These are phyloP conservation scores for Cladopsammia gracilis DNA, from an alignment of 64 coral and sea anemone species.

Conservation along the genomic window DNA sequence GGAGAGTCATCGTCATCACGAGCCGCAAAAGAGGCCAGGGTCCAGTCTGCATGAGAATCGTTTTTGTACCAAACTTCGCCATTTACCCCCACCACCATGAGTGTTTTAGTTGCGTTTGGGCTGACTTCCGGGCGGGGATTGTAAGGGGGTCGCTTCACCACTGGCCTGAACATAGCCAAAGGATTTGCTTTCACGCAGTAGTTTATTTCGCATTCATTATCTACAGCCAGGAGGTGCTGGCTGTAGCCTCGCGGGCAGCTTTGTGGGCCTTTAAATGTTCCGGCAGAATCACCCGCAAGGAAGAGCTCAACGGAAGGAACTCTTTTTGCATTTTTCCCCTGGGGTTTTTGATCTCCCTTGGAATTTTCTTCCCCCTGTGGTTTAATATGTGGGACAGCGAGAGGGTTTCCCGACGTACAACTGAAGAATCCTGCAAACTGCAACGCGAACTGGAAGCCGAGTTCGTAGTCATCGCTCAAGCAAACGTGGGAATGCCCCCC, in stretches of 20 bases:
- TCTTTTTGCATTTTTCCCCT: too few relatives aligned
- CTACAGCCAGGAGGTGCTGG: too few relatives aligned
- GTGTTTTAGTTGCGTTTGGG: slow-evolving; percentile 69
- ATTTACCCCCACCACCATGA: slow-evolving; percentile 76
- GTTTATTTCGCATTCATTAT: too few relatives aligned
- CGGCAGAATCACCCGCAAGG: too few relatives aligned
- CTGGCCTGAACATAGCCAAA: background rate
- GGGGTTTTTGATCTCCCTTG: too few relatives aligned
- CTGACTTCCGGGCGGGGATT: slow-evolving; percentile 59
- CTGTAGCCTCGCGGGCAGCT: too few relatives aligned
- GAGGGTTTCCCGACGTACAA: slow-evolving; percentile 79
- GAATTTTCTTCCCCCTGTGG: background rate
- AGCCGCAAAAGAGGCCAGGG: slow-evolving; percentile 39
- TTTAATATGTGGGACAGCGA: slow-evolving; percentile 11
- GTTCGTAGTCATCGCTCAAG: slow-evolving; percentile 83
- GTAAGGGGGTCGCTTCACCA: slow-evolving; percentile 64
- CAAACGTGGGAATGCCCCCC: slow-evolving; percentile 78
- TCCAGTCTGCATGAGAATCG: slow-evolving; percentile 39
- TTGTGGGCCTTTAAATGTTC: too few relatives aligned
- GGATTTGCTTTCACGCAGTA: background rate
- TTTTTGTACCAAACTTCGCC: slow-evolving; percentile 78
- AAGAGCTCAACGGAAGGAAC: too few relatives aligned
- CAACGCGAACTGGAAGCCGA: slow-evolving; percentile 63
- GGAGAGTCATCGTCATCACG: slow-evolving; percentile 40
- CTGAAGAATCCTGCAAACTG: slow-evolving; percentile 86